Evolutionary conservation across 92 coral and sea anemone species (phyloP).

Genomic region (Palythoa grandiflora): DNA sequence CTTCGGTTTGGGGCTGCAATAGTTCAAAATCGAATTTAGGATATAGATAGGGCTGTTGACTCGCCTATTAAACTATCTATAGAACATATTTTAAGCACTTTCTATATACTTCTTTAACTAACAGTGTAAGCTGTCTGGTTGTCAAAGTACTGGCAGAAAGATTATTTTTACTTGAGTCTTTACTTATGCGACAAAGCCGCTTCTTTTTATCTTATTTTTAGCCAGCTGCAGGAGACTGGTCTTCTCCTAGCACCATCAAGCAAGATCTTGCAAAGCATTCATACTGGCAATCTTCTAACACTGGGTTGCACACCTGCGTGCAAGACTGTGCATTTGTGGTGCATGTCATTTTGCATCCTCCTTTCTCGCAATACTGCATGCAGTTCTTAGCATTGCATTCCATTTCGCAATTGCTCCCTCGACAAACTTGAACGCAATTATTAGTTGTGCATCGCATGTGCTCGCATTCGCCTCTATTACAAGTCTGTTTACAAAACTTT

Average conservation of each 20-base stretch:
- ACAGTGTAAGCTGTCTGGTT: no score
- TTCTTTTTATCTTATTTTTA: not conserved
- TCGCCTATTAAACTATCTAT: no score
- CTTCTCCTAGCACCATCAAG: slow-evolving; percentile 21
- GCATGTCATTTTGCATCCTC: slow-evolving; percentile 48
- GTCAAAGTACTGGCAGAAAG: no score
- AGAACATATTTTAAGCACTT: no score
- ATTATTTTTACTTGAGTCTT: no score
- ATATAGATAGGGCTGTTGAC: no score
- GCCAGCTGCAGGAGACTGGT: not conserved
- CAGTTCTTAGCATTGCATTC: slow-evolving; percentile 48
- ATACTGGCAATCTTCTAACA: not conserved
- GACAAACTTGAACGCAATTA: slow-evolving; percentile 22
- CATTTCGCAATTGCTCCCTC: slow-evolving; percentile 34
- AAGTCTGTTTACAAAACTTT: slow-evolving; percentile 27
- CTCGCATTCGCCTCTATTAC: slow-evolving; percentile 15
- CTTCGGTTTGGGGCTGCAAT: no score
- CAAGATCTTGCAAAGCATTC: slow-evolving; percentile 42
- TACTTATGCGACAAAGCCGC: no score
- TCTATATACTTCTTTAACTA: no score
- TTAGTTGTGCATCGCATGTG: slow-evolving; percentile 39
- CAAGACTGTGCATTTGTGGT: slow-evolving; percentile 30
- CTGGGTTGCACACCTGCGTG: slow-evolving; percentile 34
- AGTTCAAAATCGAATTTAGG: no score
- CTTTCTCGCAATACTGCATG: slow-evolving; percentile 22